Percentiles rank a stretch among this genome's conserved stretches.
Evolutionary conservation across 2,113 vertebrate species (phyloP).

Genomic region (Ciconia boyciana): DNA sequence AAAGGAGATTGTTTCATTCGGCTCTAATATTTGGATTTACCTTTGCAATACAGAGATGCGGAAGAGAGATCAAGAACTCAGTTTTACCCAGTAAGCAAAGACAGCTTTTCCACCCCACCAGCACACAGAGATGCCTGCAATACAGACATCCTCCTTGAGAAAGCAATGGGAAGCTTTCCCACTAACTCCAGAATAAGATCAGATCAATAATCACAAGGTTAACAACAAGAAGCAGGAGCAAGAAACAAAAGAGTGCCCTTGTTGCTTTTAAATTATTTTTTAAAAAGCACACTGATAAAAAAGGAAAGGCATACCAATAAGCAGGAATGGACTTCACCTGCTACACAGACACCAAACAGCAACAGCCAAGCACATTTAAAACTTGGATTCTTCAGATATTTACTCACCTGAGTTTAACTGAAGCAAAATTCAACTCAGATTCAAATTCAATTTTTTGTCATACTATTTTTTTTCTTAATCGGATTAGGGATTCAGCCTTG

Average conservation of each 20-base stretch:
- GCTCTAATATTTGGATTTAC: constrained; percentile 3
- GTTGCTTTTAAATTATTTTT: too few relatives aligned
- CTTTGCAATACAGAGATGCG: not conserved
- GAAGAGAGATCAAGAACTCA: not conserved
- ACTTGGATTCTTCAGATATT: not conserved
- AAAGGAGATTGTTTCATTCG: not conserved
- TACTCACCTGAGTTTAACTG: not conserved
- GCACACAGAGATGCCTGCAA: not conserved
- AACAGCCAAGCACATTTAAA: not conserved
- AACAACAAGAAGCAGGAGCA: not conserved
- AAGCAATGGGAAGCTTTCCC: not conserved
- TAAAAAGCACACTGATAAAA: not conserved
- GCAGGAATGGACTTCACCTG: not conserved
- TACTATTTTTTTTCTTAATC: not conserved
- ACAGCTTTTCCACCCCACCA: not conserved
- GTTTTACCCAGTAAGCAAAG: not conserved
- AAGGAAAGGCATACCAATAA: not conserved
- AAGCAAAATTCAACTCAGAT: not conserved
- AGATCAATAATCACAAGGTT: not conserved
- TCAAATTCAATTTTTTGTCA: not conserved
- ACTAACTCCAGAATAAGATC: not conserved
- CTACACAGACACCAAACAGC: not conserved
- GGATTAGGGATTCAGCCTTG: not conserved
- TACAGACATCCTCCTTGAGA: not conserved
- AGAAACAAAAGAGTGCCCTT: not conserved